Evolutionary conservation across 2,113 vertebrate genomes (phyloP).

Genomic region (Murina feae): DNA sequence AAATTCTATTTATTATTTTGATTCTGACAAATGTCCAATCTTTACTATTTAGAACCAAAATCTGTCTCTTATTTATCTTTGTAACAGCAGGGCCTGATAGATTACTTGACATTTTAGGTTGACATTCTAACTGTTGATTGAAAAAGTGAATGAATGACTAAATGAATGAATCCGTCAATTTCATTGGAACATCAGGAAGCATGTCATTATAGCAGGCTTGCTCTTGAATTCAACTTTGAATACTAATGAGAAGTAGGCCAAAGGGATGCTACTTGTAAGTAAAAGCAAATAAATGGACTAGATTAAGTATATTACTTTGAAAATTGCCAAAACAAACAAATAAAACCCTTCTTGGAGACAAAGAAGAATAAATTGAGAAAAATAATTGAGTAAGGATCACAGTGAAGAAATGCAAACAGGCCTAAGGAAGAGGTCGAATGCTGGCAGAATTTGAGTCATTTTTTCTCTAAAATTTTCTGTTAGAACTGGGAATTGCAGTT

Average conservation of each 20-base stretch:
- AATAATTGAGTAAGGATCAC: background rate
- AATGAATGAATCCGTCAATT: background rate
- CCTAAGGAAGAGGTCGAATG: background rate
- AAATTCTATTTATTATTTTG: background rate
- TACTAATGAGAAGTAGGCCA: background rate
- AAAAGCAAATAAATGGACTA: background rate
- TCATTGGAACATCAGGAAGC: background rate
- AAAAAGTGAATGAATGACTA: background rate
- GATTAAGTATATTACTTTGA: background rate
- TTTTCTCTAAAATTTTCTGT: background rate
- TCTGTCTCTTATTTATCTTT: constrained; percentile 8
- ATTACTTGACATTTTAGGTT: constrained; percentile 14
- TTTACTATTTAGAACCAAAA: background rate
- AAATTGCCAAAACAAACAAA: background rate
- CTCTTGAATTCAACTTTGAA: background rate
- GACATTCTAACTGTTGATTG: constrained; percentile 7
- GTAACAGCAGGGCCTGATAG: background rate
- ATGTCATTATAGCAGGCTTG: background rate
- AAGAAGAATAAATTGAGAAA: background rate
- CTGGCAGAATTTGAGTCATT: background rate
- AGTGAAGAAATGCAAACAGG: background rate
- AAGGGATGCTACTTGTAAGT: background rate
- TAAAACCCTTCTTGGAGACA: background rate
- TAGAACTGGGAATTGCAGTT: background rate
- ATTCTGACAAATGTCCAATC: background rate